These are phyloP conservation scores for Macropus fuliginosus DNA, from an alignment of 2,797 vertebrate species.

Conservation along the genomic window DNA sequence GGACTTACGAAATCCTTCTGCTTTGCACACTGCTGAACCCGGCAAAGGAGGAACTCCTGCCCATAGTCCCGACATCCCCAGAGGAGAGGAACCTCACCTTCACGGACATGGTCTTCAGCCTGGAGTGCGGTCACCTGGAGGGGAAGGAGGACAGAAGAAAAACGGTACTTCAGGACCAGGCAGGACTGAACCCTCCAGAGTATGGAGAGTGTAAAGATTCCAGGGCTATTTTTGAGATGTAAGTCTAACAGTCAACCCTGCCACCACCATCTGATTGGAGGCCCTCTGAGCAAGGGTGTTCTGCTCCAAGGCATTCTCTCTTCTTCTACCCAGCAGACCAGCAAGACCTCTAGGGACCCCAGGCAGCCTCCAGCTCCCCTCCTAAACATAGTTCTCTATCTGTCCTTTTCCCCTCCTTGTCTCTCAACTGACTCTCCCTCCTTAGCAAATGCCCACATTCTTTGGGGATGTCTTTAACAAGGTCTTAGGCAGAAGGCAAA, in stretches of 20 bases:
- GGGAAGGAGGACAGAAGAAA: constrained; percentile 57
- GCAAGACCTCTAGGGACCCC: not conserved
- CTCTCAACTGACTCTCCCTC: fast-evolving
- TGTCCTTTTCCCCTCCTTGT: not conserved
- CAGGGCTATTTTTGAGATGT: not conserved
- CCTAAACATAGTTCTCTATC: not conserved
- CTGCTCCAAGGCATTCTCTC: not conserved
- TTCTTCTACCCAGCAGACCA: not conserved
- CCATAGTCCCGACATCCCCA: constrained; percentile 85
- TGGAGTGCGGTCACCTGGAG: constrained; percentile 55
- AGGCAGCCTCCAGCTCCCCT: not conserved
- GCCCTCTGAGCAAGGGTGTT: not conserved
- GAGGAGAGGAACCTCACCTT: constrained; percentile 93
- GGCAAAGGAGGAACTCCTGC: constrained; percentile 94
- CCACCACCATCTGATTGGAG: not conserved
- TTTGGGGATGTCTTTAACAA: not conserved
- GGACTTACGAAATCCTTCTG: constrained; percentile 88
- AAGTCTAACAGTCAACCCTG: not conserved
- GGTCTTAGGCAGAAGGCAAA: not conserved
- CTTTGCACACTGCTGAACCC: constrained; percentile 91
- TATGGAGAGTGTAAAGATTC: not conserved
- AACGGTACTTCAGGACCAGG: not conserved
- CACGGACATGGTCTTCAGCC: constrained; percentile 91
- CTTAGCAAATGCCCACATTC: not conserved
- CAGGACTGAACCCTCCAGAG: not conserved